These are phyloP conservation scores for Chromoteleia sp. DNA, from an alignment of 2,888 invertebrate genomes.

Conservation along the genomic window DNA sequence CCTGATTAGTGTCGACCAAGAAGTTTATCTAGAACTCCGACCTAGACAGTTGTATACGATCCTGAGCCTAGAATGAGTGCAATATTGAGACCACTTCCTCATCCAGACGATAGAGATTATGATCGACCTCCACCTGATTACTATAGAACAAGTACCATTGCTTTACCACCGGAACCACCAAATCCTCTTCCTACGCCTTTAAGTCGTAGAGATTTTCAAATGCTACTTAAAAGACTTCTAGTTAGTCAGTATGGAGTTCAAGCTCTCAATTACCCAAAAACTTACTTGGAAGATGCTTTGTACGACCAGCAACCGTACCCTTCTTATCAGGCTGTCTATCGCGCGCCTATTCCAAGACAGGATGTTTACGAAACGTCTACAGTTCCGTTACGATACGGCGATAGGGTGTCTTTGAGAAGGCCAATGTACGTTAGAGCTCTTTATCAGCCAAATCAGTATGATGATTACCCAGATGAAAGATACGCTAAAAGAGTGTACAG, in stretches of 20 bases:
- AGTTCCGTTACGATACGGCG: conserved; percentile 76
- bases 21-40: too few relatives aligned
- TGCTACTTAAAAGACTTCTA: conserved; percentile 88
- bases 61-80: conserved; percentile 73
- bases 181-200: conserved; percentile 89
- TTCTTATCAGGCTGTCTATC: conserved; percentile 84
- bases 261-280: conserved; percentile 81
- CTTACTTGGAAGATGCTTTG: conserved; percentile 82
- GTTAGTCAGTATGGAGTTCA: conserved; percentile 86
- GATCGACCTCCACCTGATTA: conserved; percentile 76
- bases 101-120: conserved; percentile 71
- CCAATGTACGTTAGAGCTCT: conserved; percentile 73
- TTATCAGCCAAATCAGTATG: conserved; percentile 79
- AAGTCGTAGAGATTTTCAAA: conserved; percentile 89
- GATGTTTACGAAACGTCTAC: conserved; percentile 72
- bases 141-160: conserved; percentile 75
- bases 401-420: conserved; percentile 79
- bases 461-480: conserved; percentile 80
- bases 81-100: conserved; percentile 74
- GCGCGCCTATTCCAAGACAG: conserved; percentile 76
- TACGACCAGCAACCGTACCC: conserved; percentile 83
- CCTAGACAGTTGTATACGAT: conserved; percentile 68
- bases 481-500: conserved; percentile 81
- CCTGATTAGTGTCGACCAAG: too few relatives aligned
- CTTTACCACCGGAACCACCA: conserved; percentile 85